Conservation (phyloP, 2,113 vertebrate genomes). For the Onychorhynchus coronatus region DNA sequence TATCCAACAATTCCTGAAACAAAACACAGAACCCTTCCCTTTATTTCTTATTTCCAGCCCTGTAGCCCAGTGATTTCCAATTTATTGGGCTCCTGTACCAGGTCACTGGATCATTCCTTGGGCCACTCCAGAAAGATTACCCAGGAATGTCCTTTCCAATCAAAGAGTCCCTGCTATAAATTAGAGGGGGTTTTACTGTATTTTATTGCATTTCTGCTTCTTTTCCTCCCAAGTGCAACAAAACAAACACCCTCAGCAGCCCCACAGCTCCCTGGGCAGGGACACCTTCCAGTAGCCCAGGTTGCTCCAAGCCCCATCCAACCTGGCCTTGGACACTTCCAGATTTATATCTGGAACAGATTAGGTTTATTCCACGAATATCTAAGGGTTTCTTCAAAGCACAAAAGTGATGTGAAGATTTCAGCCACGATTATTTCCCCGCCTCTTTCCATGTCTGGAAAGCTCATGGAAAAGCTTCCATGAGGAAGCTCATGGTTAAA, state of each 20-base stretch:
- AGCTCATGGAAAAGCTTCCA: too few species aligned
- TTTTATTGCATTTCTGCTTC: background rate
- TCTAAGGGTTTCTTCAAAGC: background rate
- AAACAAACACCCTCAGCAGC: background rate
- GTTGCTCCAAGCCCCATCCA: background rate
- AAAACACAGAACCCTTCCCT: background rate
- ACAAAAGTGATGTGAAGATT: background rate
- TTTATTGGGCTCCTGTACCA: background rate
- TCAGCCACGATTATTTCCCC: background rate
- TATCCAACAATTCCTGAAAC: background rate
- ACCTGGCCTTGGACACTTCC: background rate
- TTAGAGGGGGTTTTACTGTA: background rate
- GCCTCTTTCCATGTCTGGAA: background rate
- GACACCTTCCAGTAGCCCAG: background rate
- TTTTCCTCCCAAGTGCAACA: background rate
- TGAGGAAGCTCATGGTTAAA: accelerated
- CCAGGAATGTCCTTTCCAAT: background rate
- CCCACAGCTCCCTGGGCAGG: background rate
- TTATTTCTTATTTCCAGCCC: background rate
- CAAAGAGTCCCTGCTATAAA: background rate
- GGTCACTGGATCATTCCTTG: background rate
- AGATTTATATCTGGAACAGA: background rate
- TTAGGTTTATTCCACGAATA: background rate
- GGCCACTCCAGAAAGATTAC: background rate
- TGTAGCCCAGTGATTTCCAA: background rate